phyloP scores from a whole-genome alignment of 2,888 invertebrate genomes.

The Tortricodes alternella region DNA sequence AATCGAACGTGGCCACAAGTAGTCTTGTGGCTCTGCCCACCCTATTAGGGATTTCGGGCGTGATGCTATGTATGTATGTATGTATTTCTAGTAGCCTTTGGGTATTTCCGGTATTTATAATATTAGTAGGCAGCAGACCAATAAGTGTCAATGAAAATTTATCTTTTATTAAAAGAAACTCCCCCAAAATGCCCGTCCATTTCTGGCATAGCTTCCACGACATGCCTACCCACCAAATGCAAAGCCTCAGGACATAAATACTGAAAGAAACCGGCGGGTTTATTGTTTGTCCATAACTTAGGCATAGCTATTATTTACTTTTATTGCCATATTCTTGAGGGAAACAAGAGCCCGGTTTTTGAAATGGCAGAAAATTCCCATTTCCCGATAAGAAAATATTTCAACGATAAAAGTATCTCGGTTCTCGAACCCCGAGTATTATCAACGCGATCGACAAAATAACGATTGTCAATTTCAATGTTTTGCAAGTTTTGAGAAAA shows the following conservation, averaged over 20 bases:
- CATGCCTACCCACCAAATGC: neutral
- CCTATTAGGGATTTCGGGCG: no score
- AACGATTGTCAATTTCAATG: no score
- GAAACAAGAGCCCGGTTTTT: conserved; percentile 21
- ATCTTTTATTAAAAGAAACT: no score
- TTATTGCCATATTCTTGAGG: conserved; percentile 26
- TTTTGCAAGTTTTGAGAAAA: no score
- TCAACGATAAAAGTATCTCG: neutral
- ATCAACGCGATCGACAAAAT: neutral
- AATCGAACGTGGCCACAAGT: no score
- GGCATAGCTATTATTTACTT: conserved; percentile 24
- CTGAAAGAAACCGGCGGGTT: conserved; percentile 10
- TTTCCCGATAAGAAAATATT: conserved; percentile 18
- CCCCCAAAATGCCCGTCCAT: no score
- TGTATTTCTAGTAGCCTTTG: no score
- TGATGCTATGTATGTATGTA: no score
- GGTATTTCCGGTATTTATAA: no score
- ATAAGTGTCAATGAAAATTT: no score
- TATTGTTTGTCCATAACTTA: conserved; percentile 21
- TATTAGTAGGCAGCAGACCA: no score
- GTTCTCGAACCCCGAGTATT: neutral
- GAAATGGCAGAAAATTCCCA: conserved; percentile 17
- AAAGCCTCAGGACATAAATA: conserved; percentile 16
- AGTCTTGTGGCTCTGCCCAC: no score
- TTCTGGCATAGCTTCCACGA: neutral